Evolutionary conservation across 2,888 invertebrate species (phyloP).

Genomic region (Deilephila elpenor): DNA sequence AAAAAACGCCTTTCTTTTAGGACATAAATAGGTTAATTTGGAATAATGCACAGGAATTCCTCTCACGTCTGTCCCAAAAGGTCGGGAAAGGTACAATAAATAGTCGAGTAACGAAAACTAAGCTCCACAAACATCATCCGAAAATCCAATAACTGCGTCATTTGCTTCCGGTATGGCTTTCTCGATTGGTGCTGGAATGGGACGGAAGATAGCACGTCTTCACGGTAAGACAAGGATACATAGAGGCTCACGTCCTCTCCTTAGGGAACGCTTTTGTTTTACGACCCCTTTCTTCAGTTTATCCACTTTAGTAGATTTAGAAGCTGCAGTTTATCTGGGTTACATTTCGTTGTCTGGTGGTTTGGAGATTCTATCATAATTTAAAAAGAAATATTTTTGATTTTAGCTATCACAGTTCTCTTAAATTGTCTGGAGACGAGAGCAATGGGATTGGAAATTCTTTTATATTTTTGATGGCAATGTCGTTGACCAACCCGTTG

Average conservation of each 20-base stretch:
- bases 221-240: not conserved
- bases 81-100: not conserved
- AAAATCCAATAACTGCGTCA: slow-evolving; percentile 44
- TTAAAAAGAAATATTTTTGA: not conserved
- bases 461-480: not conserved
- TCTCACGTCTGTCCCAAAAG: not conserved
- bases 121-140: slow-evolving; percentile 38
- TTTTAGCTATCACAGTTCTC: not conserved
- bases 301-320: slow-evolving; percentile 36
- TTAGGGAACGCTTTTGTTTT: slow-evolving; percentile 43
- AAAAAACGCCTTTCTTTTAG: not conserved
- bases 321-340: not conserved
- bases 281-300: slow-evolving; percentile 43
- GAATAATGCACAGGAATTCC: not conserved
- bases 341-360: not conserved
- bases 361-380: not conserved
- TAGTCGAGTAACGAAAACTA: slow-evolving; percentile 2
- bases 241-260: not conserved
- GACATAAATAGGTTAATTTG: not conserved
- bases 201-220: not conserved
- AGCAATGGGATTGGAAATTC: not conserved
- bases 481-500: too few relatives aligned
- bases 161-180: slow-evolving; percentile 37
- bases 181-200: not conserved
- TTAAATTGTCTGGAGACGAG: not conserved